Percentiles rank a stretch among this genome's conserved stretches.
Conservation (phyloP, 2,797 vertebrate genomes). For the Amblyraja radiata region DNA sequence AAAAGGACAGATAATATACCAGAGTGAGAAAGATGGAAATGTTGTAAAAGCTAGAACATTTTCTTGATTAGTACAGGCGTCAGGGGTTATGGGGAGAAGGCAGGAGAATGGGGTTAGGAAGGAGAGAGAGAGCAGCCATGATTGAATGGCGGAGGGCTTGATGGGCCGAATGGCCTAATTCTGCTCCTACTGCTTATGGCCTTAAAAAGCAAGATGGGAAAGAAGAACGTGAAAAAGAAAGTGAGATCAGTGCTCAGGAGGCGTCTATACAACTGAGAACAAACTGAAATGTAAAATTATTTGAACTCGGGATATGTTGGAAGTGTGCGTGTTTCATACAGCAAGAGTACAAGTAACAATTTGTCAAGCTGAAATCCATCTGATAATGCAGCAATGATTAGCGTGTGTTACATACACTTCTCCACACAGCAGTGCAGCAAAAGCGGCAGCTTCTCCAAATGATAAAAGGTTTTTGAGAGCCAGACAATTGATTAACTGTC, state of each 20-base stretch:
- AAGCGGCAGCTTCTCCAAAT: conserved; percentile 21
- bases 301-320: conserved; percentile 1
- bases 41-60: too few species aligned
- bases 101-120: too few species aligned
- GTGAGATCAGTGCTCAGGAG: neutral
- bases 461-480: conserved; percentile 36
- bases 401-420: conserved; percentile 19
- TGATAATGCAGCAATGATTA: conserved; percentile 27
- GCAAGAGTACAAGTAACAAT: neutral
- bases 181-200: too few species aligned
- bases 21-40: too few species aligned
- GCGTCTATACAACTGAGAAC: neutral
- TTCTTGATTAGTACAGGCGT: too few species aligned
- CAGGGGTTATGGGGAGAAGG: too few species aligned
- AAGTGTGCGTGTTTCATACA: neutral
- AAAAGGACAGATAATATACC: too few species aligned
- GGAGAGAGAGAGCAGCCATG: too few species aligned
- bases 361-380: conserved; percentile 32
- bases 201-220: neutral
- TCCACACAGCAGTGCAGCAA: conserved; percentile 6
- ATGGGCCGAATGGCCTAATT: too few species aligned
- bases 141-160: too few species aligned
- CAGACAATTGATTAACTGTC: conserved; percentile 35
- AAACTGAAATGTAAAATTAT: neutral
- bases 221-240: neutral